A percentile compares a stretch with the other conserved stretches of the same genome.
Conservation (phyloP, 2,797 vertebrate species). For the Molothrus ater region DNA sequence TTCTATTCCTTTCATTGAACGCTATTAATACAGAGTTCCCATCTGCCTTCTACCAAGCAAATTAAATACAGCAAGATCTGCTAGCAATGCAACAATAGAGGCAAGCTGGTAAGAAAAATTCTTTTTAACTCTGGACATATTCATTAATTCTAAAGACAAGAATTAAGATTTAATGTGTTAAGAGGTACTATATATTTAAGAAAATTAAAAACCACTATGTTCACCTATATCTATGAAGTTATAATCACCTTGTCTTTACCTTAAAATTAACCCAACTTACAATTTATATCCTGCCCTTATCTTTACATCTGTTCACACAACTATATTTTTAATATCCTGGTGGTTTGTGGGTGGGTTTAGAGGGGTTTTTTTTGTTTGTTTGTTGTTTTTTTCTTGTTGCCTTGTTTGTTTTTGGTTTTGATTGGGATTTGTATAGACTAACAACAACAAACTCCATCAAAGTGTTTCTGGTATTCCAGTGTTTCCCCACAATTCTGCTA, state of each 20-base stretch:
- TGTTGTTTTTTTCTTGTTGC: background rate
- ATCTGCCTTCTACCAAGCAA: background rate
- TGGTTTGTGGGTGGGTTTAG: background rate
- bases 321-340: background rate
- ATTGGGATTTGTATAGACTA: background rate
- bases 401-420: background rate
- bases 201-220: background rate
- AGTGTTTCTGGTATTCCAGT: background rate
- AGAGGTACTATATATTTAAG: background rate
- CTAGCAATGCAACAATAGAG: background rate
- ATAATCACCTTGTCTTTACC: background rate
- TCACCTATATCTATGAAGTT: background rate
- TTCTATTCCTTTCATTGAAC: background rate
- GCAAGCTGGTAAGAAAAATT: background rate
- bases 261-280: background rate
- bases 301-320: background rate
- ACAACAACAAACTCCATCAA: background rate
- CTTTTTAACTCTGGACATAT: background rate
- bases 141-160: background rate
- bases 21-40: background rate
- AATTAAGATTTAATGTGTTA: background rate
- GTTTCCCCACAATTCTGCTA: background rate
- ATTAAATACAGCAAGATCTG: background rate
- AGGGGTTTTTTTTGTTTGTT: background rate
- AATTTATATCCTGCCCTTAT: background rate